A percentile compares a stretch with the other conserved stretches of the same genome.
These are phyloP conservation scores for Temnothorax curvispinosus DNA, from an alignment of 1,140 invertebrate species.

Conservation along the genomic window DNA sequence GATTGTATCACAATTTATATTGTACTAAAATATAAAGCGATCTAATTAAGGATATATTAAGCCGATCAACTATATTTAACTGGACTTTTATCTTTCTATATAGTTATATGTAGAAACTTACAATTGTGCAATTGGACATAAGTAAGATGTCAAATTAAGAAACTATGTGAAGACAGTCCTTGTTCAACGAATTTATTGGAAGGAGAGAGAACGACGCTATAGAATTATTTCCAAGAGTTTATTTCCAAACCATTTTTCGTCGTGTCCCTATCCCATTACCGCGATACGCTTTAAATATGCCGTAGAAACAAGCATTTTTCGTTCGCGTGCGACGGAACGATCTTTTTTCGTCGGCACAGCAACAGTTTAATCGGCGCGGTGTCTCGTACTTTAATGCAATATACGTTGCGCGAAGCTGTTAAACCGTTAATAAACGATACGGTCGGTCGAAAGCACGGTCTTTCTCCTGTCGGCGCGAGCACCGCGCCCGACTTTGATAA, in stretches of 20 bases:
- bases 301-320: neutral
- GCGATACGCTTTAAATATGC: constrained; percentile 46
- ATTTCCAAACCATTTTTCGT: constrained; percentile 32
- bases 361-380: constrained; percentile 57
- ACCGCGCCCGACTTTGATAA: constrained; percentile 46
- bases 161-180: neutral
- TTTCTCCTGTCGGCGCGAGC: constrained; percentile 40
- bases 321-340: constrained; percentile 17
- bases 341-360: constrained; percentile 35
- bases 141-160: constrained; percentile 17
- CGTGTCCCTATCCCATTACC: constrained; percentile 25
- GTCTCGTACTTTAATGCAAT: constrained; percentile 60
- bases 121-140: neutral
- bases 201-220: neutral
- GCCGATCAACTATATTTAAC: neutral
- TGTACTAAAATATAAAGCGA: neutral
- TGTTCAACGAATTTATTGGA: neutral
- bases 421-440: constrained; percentile 61
- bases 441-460: constrained; percentile 25
- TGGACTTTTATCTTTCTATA: neutral
- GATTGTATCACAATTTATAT: neutral
- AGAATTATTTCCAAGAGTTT: neutral
- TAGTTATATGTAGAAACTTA: too few relatives aligned
- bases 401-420: constrained; percentile 42
- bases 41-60: neutral